These are phyloP conservation scores for Ginglymostoma cirratum DNA, from an alignment of 2,113 vertebrate genomes.

Conservation along the genomic window DNA sequence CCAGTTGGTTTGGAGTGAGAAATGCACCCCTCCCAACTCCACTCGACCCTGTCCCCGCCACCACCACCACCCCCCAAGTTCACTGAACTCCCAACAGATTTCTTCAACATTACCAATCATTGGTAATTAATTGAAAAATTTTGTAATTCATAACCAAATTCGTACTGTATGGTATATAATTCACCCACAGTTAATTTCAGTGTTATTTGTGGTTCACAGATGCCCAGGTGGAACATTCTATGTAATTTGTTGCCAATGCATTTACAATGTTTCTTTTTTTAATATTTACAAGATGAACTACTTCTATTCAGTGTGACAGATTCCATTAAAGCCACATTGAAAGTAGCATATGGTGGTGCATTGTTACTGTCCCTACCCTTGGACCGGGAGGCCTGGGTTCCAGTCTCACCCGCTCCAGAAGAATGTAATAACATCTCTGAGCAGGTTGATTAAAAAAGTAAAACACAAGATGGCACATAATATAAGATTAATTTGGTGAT, in stretches of 20 bases:
- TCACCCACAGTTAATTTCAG: not conserved
- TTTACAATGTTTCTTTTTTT: not conserved
- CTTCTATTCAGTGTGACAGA: constrained; percentile 2
- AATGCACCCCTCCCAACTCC: too few relatives aligned
- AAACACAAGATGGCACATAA: not conserved
- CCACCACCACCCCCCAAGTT: too few relatives aligned
- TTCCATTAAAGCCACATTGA: not conserved
- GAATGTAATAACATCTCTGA: too few relatives aligned
- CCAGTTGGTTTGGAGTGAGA: too few relatives aligned
- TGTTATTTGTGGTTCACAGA: not conserved
- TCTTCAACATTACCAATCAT: not conserved
- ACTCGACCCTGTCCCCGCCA: too few relatives aligned
- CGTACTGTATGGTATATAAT: not conserved
- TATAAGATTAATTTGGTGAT: not conserved
- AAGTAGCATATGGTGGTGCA: not conserved
- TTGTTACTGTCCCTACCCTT: too few relatives aligned
- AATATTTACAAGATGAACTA: not conserved
- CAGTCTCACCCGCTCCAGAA: too few relatives aligned
- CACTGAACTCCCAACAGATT: too few relatives aligned
- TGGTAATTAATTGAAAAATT: not conserved
- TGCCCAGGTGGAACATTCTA: not conserved
- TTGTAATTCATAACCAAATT: not conserved
- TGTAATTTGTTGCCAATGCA: not conserved
- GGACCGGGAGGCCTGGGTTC: too few relatives aligned
- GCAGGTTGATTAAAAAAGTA: not conserved